These are phyloP conservation scores for Drosophila testacea DNA, from an alignment of 2,888 invertebrate genomes.

Conservation along the genomic window DNA sequence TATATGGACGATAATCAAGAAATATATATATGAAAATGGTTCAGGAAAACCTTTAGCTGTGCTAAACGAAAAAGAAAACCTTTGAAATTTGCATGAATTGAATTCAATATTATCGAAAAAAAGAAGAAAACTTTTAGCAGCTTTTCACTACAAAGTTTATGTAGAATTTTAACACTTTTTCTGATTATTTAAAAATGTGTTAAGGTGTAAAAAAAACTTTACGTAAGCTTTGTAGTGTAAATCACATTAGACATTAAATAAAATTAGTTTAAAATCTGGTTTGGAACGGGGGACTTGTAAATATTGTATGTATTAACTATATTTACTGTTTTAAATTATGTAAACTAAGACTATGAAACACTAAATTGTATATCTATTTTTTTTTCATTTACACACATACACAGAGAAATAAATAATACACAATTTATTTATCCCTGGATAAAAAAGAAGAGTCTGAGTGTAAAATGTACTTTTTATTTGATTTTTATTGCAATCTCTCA, in stretches of 20 bases:
- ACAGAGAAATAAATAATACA: slow-evolving; percentile 33
- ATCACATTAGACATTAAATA: background rate
- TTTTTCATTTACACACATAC: slow-evolving; percentile 50
- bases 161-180: too few relatives aligned
- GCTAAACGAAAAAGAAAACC: slow-evolving; percentile 51
- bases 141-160: too few relatives aligned
- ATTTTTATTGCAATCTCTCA: slow-evolving; percentile 41
- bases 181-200: too few relatives aligned
- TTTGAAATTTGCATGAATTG: slow-evolving; percentile 50
- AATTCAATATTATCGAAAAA: slow-evolving; percentile 41
- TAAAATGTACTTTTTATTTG: slow-evolving; percentile 15
- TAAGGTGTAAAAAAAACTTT: too few relatives aligned
- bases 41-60: slow-evolving; percentile 78
- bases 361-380: slow-evolving; percentile 41
- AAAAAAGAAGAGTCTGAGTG: background rate
- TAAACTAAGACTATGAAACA: slow-evolving; percentile 44
- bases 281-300: slow-evolving; percentile 48
- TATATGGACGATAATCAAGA: slow-evolving; percentile 7
- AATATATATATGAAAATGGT: slow-evolving; percentile 46
- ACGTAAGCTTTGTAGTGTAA: too few relatives aligned
- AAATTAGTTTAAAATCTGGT: slow-evolving; percentile 2
- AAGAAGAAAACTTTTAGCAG: background rate
- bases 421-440: slow-evolving; percentile 3
- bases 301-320: slow-evolving; percentile 52
- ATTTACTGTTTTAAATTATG: slow-evolving; percentile 44